Evolutionary conservation across 1,140 invertebrate species (phyloP).

Genomic region (Archivesica marissinica): DNA sequence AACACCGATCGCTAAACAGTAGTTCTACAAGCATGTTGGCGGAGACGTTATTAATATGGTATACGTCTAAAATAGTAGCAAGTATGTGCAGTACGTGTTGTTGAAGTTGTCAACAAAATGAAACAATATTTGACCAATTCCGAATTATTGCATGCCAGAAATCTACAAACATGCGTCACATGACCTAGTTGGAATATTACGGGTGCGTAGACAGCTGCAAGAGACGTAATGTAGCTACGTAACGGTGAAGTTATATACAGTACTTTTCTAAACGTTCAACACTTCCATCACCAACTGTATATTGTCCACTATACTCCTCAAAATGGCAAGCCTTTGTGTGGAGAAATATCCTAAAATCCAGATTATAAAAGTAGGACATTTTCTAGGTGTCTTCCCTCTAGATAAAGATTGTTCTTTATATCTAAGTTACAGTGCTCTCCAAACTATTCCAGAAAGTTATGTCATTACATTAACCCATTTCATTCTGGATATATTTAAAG

Average conservation of each 20-base stretch:
- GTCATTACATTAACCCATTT: too few species aligned
- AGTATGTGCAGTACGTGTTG: conserved; percentile 17
- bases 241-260: conserved; percentile 42
- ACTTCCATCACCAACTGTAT: conserved; percentile 44
- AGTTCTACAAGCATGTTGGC: conserved; percentile 23
- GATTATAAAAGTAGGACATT: too few species aligned
- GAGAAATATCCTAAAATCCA: too few species aligned
- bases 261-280: conserved; percentile 43
- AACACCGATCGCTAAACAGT: conserved; percentile 30
- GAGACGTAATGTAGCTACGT: conserved; percentile 38
- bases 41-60: conserved; percentile 9
- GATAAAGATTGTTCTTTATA: too few species aligned
- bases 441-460: too few species aligned
- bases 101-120: not conserved
- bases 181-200: conserved; percentile 46
- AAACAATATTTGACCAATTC: conserved; percentile 35
- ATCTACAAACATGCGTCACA: conserved; percentile 46
- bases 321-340: conserved; percentile 19
- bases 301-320: conserved; percentile 41
- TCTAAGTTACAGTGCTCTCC: too few species aligned
- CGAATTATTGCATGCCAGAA: conserved; percentile 39
- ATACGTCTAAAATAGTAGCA: conserved; percentile 25
- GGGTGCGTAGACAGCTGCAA: conserved; percentile 18
- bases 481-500: too few species aligned
- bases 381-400: too few species aligned